These are phyloP conservation scores for Apotomis turbidana DNA, from an alignment of 2,888 invertebrate species.

Conservation along the genomic window DNA sequence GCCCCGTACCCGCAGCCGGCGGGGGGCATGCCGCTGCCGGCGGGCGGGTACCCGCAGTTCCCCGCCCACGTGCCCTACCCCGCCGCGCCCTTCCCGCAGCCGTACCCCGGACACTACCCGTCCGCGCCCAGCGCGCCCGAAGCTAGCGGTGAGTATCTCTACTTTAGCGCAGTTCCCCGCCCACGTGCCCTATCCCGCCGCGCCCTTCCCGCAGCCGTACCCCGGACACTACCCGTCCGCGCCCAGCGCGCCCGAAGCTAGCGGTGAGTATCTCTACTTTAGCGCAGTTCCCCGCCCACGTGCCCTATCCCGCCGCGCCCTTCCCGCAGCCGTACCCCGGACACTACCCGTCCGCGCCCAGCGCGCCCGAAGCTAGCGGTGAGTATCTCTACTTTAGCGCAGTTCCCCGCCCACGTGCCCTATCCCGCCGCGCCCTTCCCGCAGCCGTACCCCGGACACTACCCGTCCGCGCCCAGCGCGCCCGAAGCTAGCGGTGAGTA, in stretches of 20 bases:
- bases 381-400: slow-evolving; percentile 35
- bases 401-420: slow-evolving; percentile 43
- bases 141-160: slow-evolving; percentile 54
- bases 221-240: slow-evolving; percentile 47
- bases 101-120: slow-evolving; percentile 44
- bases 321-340: slow-evolving; percentile 37
- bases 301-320: slow-evolving; percentile 41
- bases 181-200: slow-evolving; percentile 42
- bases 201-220: slow-evolving; percentile 27
- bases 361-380: slow-evolving; percentile 66
- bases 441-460: slow-evolving; percentile 41
- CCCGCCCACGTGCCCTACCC: slow-evolving; percentile 44
- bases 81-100: slow-evolving; percentile 22
- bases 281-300: slow-evolving; percentile 40
- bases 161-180: slow-evolving; percentile 38
- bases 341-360: slow-evolving; percentile 52
- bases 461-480: slow-evolving; percentile 57
- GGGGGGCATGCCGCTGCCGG: too few species aligned
- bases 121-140: slow-evolving; percentile 64
- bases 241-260: slow-evolving; percentile 64
- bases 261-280: slow-evolving; percentile 51
- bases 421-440: slow-evolving; percentile 37
- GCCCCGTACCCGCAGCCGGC: too few species aligned
- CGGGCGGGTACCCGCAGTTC: slow-evolving; percentile 39
- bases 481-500: slow-evolving; percentile 62